These are phyloP conservation scores for Betta splendens DNA, from an alignment of 2,797 vertebrate species.

Conservation along the genomic window DNA sequence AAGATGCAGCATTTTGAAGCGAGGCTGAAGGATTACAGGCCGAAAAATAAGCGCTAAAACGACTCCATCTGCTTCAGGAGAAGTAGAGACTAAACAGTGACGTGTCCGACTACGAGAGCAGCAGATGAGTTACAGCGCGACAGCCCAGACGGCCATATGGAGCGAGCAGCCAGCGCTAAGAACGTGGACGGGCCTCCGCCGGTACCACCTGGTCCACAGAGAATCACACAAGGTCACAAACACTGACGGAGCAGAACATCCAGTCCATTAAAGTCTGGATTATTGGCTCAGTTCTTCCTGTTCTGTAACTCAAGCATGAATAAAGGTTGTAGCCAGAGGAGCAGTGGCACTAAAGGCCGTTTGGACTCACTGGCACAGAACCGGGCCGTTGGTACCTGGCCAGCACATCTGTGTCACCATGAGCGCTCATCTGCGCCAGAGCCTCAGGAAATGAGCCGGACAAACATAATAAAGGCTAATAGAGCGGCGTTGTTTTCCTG, in stretches of 20 bases:
- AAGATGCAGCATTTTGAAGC: too few species aligned
- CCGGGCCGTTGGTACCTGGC: conserved; percentile 9
- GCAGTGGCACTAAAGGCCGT: conserved; percentile 18
- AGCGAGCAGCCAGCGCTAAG: conserved; percentile 51
- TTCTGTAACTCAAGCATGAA: conserved; percentile 13
- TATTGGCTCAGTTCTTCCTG: conserved; percentile 8
- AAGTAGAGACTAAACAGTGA: too few species aligned
- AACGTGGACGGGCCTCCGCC: conserved; percentile 40
- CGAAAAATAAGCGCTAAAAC: too few species aligned
- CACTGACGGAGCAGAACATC: too few species aligned
- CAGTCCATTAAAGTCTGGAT: too few species aligned
- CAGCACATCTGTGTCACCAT: conserved; percentile 26
- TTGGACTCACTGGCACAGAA: too few species aligned
- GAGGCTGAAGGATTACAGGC: too few species aligned
- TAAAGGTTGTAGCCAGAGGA: conserved; percentile 1
- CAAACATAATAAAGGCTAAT: conserved; percentile 11
- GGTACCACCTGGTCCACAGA: conserved; percentile 63
- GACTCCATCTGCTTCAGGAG: too few species aligned
- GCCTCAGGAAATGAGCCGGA: conserved; percentile 39
- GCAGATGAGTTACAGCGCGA: too few species aligned
- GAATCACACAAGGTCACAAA: conserved; percentile 42
- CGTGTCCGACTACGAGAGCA: too few species aligned
- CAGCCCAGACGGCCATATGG: too few species aligned
- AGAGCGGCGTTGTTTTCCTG: neutral
- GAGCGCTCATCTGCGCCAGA: conserved; percentile 14